Conservation (phyloP, 2,797 vertebrate genomes). For the Gambusia yucatana region DNA sequence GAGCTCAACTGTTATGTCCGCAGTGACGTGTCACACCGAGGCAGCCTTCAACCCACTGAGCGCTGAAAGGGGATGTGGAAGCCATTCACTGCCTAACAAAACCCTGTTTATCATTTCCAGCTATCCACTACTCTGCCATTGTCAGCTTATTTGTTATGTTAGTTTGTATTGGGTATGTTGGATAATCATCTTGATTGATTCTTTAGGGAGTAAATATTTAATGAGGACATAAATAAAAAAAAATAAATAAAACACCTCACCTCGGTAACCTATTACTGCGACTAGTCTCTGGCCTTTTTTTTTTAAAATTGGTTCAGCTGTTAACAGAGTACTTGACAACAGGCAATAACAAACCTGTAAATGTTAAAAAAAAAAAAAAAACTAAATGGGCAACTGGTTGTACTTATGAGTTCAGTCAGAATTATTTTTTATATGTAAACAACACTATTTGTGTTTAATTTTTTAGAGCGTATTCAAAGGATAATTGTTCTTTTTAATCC, state of each 20-base stretch:
- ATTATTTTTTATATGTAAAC: neutral
- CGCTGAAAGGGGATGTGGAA: neutral
- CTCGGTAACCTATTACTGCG: neutral
- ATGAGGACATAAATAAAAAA: slow-evolving; percentile 11
- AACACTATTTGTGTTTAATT: neutral
- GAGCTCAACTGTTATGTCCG: slow-evolving; percentile 27
- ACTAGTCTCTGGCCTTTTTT: neutral
- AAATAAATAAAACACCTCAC: neutral
- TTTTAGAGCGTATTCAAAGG: neutral
- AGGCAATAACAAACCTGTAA: neutral
- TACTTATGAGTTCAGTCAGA: neutral
- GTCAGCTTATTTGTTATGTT: neutral
- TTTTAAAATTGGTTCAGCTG: neutral
- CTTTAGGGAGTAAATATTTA: slow-evolving; percentile 1
- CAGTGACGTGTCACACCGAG: slow-evolving; percentile 27
- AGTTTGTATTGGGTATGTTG: neutral
- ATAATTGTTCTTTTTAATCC: neutral
- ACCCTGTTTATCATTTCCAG: neutral
- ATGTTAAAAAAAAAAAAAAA: slow-evolving; percentile 1
- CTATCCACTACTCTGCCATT: neutral
- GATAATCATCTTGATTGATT: neutral
- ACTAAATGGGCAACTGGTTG: neutral
- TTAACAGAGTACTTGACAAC: slow-evolving; percentile 7
- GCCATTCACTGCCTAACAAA: neutral
- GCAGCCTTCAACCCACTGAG: neutral